These are phyloP conservation scores for Pseudotriccus pelzelni DNA, from an alignment of 2,797 vertebrate species.

Conservation along the genomic window DNA sequence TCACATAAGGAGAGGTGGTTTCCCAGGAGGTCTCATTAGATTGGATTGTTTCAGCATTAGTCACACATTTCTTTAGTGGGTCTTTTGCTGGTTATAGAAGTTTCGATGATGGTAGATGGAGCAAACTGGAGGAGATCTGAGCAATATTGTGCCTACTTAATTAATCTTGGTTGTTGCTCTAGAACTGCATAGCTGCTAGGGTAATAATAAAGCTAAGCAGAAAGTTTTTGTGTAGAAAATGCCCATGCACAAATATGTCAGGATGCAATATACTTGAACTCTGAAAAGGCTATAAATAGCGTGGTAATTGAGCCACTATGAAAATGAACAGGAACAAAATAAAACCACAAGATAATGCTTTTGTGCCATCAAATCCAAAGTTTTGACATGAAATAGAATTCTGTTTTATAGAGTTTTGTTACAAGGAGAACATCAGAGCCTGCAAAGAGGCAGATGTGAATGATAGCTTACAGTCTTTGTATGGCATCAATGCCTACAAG, in stretches of 20 bases:
- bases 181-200: conserved; percentile 4
- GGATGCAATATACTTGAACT: background rate
- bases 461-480: background rate
- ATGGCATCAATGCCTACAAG: background rate
- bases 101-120: background rate
- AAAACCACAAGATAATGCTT: background rate
- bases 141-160: background rate
- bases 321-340: background rate
- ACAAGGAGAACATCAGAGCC: background rate
- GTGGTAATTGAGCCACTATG: background rate
- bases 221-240: conserved; percentile 21
- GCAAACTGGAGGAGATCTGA: conserved; percentile 12
- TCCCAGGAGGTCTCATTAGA: conserved; percentile 57
- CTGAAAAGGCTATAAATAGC: background rate
- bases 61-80: conserved; percentile 25
- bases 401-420: background rate
- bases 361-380: background rate
- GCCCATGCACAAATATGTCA: background rate
- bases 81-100: conserved; percentile 30
- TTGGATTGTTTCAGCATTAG: conserved; percentile 31
- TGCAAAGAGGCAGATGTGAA: background rate
- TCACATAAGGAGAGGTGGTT: background rate
- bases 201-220: background rate
- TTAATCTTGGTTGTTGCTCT: conserved; percentile 44
- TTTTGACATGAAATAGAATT: background rate